A percentile compares a stretch with the other conserved stretches of the same genome.
Conservation (phyloP, 2,797 vertebrate genomes). For the Liparis tanakae region DNA sequence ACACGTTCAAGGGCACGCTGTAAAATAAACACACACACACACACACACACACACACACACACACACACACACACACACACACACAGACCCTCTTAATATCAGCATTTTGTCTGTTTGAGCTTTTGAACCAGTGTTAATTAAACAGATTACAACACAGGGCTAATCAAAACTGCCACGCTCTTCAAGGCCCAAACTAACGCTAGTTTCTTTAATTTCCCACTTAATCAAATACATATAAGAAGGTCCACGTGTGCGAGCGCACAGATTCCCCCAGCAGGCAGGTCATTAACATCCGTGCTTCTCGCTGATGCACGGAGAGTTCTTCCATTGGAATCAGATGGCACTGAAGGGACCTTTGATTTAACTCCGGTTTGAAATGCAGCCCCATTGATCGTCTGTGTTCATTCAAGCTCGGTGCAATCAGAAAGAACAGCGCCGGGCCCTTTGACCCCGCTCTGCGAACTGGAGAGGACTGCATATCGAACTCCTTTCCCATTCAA, state of each 20-base stretch:
- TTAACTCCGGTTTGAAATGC: constrained; percentile 71
- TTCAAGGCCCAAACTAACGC: constrained; percentile 35
- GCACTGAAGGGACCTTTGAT: constrained; percentile 70
- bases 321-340: constrained; percentile 56
- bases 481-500: constrained; percentile 70
- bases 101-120: constrained; percentile 4
- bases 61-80: constrained; percentile 15
- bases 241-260: neutral
- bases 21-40: constrained; percentile 26
- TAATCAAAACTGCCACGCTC: constrained; percentile 43
- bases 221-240: constrained; percentile 38
- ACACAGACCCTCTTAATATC: constrained; percentile 2
- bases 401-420: constrained; percentile 63
- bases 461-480: constrained; percentile 68
- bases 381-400: constrained; percentile 71
- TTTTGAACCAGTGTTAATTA: constrained; percentile 50
- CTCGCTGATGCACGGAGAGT: constrained; percentile 50
- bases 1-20: constrained; percentile 48
- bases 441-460: constrained; percentile 62
- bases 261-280: constrained; percentile 8
- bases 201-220: constrained; percentile 48
- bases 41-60: constrained; percentile 25
- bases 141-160: constrained; percentile 50
- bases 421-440: constrained; percentile 63
- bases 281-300: constrained; percentile 54